Evolutionary conservation across 2,888 invertebrate genomes (phyloP).

Genomic region (Itoplectis maculator): DNA sequence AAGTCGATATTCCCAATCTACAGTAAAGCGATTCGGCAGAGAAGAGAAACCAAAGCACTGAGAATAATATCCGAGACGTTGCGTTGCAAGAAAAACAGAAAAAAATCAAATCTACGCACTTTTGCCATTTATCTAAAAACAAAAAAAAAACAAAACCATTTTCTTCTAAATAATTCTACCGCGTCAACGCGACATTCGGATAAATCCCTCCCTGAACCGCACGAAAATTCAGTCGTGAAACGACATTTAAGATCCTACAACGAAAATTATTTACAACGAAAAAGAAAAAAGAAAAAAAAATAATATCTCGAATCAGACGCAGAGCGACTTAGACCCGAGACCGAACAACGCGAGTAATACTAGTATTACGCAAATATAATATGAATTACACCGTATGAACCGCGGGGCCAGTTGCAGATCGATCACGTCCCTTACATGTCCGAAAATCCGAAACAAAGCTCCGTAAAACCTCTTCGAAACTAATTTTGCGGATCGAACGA

Average conservation of each 20-base stretch:
- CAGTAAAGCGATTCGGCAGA: slow-evolving; percentile 24
- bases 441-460: no score
- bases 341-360: slow-evolving; percentile 72
- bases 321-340: slow-evolving; percentile 65
- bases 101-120: slow-evolving; percentile 15
- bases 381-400: slow-evolving; percentile 69
- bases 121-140: slow-evolving; percentile 26
- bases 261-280: slow-evolving; percentile 75
- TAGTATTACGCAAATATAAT: slow-evolving; percentile 79
- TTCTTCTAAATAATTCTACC: slow-evolving; percentile 70
- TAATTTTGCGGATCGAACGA: no score
- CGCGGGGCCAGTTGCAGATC: slow-evolving; percentile 74
- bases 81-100: slow-evolving; percentile 26
- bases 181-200: slow-evolving; percentile 73
- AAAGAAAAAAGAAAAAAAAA: slow-evolving; percentile 22
- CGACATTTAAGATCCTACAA: slow-evolving; percentile 74
- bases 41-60: slow-evolving; percentile 16
- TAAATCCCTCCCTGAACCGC: slow-evolving; percentile 67
- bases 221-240: slow-evolving; percentile 66
- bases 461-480: no score
- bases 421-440: slow-evolving; percentile 66
- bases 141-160: slow-evolving; percentile 42
- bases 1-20: slow-evolving; percentile 8
- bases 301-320: slow-evolving; percentile 70
- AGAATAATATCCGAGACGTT: slow-evolving; percentile 36